phyloP scores from a whole-genome alignment of 2,797 vertebrate species.

The Okamejei kenojei region DNA sequence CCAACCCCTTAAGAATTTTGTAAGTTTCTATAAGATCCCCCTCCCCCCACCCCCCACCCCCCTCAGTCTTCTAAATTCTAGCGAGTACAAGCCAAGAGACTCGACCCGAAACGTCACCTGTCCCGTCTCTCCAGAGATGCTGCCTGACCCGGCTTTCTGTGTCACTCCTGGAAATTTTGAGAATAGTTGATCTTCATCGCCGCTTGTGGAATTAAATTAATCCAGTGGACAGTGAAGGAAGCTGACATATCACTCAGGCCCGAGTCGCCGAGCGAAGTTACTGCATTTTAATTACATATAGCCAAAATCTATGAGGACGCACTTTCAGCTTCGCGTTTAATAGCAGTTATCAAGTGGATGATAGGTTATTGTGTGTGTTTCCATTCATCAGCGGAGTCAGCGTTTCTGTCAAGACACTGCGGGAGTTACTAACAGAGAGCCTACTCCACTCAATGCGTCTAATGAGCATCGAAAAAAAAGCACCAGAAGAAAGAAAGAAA shows the following conservation, averaged over 20 bases:
- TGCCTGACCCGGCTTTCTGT: too few species aligned
- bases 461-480: neutral
- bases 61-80: too few species aligned
- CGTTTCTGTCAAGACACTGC: constrained; percentile 20
- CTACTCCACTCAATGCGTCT: neutral
- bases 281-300: constrained; percentile 4
- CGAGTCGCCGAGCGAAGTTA: neutral
- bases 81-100: too few species aligned
- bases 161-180: neutral
- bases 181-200: neutral
- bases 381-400: constrained; percentile 32
- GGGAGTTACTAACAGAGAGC: neutral
- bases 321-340: constrained; percentile 7
- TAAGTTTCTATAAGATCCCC: too few species aligned
- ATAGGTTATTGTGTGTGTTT: constrained; percentile 35
- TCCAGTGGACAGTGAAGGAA: neutral
- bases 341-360: constrained; percentile 13
- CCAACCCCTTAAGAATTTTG: too few species aligned
- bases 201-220: neutral
- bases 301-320: neutral
- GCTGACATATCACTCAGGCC: neutral
- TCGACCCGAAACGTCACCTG: too few species aligned
- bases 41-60: too few species aligned
- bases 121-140: too few species aligned
- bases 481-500: neutral